Conservation (phyloP, 2,888 invertebrate genomes). For the Phalera bucephala region DNA sequence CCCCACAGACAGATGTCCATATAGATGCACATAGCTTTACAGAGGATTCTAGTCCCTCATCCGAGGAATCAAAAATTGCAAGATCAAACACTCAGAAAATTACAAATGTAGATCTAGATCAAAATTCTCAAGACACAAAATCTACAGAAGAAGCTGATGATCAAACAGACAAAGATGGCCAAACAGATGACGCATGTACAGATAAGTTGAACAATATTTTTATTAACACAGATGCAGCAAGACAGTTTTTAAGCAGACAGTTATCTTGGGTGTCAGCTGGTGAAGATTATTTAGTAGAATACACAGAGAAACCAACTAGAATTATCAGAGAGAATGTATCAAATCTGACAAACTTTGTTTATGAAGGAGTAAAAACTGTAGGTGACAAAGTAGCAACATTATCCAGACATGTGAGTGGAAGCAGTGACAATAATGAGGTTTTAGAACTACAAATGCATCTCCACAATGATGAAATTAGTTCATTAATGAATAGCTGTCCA, state of each 20-base stretch:
- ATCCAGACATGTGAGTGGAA: slow-evolving; percentile 89
- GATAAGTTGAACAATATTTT: slow-evolving; percentile 86
- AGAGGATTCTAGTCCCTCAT: slow-evolving; percentile 82
- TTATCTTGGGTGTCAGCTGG: slow-evolving; percentile 88
- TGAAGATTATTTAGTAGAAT: slow-evolving; percentile 86
- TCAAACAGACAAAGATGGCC: slow-evolving; percentile 49
- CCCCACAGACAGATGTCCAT: slow-evolving; percentile 81
- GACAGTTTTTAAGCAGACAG: slow-evolving; percentile 89
- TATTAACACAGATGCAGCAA: slow-evolving; percentile 90
- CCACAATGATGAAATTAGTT: slow-evolving; percentile 76
- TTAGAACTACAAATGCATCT: slow-evolving; percentile 70
- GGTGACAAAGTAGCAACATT: slow-evolving; percentile 88
- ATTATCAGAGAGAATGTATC: slow-evolving; percentile 89
- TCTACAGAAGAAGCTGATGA: slow-evolving; percentile 45
- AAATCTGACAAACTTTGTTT: slow-evolving; percentile 88
- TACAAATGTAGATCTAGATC: slow-evolving; percentile 43
- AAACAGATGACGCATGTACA: slow-evolving; percentile 47
- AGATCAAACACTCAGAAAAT: slow-evolving; percentile 65
- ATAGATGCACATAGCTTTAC: slow-evolving; percentile 79
- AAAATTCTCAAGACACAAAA: slow-evolving; percentile 41
- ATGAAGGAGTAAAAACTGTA: slow-evolving; percentile 89
- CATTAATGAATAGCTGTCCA: slow-evolving; percentile 68
- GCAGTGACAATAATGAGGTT: slow-evolving; percentile 86
- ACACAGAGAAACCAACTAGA: slow-evolving; percentile 85
- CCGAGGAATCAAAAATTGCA: slow-evolving; percentile 79